Evolutionary conservation across 2,797 vertebrate species (phyloP).

Genomic region (Tapirus indicus): DNA sequence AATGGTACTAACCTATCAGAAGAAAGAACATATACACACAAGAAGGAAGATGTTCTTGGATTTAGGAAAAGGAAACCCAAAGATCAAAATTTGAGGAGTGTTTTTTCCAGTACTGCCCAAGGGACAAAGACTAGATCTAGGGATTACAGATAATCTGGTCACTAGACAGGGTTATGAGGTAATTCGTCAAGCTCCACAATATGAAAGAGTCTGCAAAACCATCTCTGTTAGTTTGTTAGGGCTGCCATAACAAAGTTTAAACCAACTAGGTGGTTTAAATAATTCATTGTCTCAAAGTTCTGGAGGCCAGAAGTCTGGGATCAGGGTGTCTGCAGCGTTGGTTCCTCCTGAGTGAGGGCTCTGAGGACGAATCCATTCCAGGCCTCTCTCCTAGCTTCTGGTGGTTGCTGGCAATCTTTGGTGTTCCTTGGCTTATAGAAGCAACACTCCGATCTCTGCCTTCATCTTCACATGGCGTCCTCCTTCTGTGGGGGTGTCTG

Average conservation of each 20-base stretch:
- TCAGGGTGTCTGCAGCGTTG: background rate
- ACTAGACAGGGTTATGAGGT: background rate
- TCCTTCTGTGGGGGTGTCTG: background rate
- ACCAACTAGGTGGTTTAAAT: background rate
- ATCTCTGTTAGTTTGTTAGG: background rate
- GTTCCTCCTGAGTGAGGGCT: background rate
- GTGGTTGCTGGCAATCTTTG: background rate
- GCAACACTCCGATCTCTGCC: background rate
- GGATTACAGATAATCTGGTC: background rate
- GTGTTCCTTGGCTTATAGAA: background rate
- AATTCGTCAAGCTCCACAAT: background rate
- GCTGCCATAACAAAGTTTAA: background rate
- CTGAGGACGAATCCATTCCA: background rate
- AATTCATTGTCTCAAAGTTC: background rate
- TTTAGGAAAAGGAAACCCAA: slow-evolving; percentile 1
- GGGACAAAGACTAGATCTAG: background rate
- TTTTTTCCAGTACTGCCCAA: slow-evolving; percentile 26
- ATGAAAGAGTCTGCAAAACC: background rate
- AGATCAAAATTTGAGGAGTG: background rate
- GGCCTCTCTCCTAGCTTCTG: background rate
- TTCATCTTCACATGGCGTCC: background rate
- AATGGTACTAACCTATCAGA: background rate
- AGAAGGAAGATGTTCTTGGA: background rate
- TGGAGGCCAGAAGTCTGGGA: background rate
- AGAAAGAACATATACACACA: background rate